A percentile compares a stretch with the other conserved stretches of the same genome.
phyloP scores from a whole-genome alignment of 2,888 invertebrate species.

The Morpho deidamia region DNA sequence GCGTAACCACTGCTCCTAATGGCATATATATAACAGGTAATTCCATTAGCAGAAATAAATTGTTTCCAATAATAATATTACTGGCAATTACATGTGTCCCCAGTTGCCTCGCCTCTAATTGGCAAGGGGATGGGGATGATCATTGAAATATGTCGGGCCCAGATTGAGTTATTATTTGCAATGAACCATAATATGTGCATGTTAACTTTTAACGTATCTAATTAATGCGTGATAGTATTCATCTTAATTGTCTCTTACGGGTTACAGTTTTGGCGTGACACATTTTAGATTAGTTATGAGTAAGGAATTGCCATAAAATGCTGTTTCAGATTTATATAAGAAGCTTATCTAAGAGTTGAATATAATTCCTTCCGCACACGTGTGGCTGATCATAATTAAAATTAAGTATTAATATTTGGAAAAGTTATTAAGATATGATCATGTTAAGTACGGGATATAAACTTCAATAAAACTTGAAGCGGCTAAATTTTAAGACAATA shows the following conservation, averaged over 20 bases:
- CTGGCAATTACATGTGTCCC: slow-evolving; percentile 19
- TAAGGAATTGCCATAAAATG: no score
- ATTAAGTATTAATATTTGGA: no score
- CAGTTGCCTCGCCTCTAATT: slow-evolving; percentile 35
- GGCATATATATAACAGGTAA: slow-evolving; percentile 4
- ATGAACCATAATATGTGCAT: slow-evolving; percentile 47
- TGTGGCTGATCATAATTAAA: no score
- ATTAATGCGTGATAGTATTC: background rate
- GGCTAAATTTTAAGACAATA: no score
- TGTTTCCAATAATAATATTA: slow-evolving; percentile 31
- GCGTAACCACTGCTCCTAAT: background rate
- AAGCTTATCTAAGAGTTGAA: no score
- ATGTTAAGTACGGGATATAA: no score
- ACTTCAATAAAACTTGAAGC: no score
- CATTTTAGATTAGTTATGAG: no score
- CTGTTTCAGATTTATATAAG: no score
- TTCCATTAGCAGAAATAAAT: slow-evolving; percentile 23
- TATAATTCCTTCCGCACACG: no score
- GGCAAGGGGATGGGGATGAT: slow-evolving; percentile 43
- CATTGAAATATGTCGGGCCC: slow-evolving; percentile 54
- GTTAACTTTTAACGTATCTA: slow-evolving; percentile 27
- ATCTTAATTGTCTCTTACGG: background rate
- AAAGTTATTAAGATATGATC: no score
- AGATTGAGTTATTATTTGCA: slow-evolving; percentile 52
- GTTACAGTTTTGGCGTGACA: no score